Evolutionary conservation across 2,797 vertebrate genomes (phyloP), one percentile per base, ranked within the genome.

Genomic region (Hippopotamyrus pictus): DNA sequence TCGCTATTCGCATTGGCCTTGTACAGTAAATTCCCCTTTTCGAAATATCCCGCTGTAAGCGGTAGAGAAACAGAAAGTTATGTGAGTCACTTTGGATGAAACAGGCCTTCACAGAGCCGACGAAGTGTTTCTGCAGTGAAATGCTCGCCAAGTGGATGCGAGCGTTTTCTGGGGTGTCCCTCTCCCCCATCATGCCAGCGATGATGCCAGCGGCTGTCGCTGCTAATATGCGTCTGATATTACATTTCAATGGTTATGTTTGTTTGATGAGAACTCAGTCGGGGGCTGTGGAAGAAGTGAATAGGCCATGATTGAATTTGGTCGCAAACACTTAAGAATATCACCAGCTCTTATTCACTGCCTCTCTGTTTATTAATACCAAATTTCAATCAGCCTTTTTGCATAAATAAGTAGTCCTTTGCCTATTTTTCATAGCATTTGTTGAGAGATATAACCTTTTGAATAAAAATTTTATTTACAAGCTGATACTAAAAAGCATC

Each of bases 231-330:
- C 12, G 7, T 46, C 29, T 59, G 25, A 14, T 50, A 87, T 87
- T 22, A 87, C 53, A 62, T 62, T 62, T 87, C 53, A 87, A 17
- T 87, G 53, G 22, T 86, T 86, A 22, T 53, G 33, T 87, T 59
- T 87, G 25, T 86, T 33, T 86, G 84, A 29, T 86, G 25, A 54
- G 84, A 86, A 54, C 37, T 44, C 17, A 3, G 79, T 48, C 5
- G 22, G 25, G 19, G 33, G 54, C 11, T 19, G 86, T 44, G 53
- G 54, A 12, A 62, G 14, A 46, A 87, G 33, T 87, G 54, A 62
- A 62, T 87, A 22, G 33, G 19, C 14, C 17, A n/a, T 41, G 86
- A 44, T 62, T 62, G 29, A 62, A 59, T 87, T 87, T 33, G 9
- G 54, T 62, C 29, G 12, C 33, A 37, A 29, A 50, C 84, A 54